Conservation (phyloP, 2,888 invertebrate genomes). For the Automeris io region DNA sequence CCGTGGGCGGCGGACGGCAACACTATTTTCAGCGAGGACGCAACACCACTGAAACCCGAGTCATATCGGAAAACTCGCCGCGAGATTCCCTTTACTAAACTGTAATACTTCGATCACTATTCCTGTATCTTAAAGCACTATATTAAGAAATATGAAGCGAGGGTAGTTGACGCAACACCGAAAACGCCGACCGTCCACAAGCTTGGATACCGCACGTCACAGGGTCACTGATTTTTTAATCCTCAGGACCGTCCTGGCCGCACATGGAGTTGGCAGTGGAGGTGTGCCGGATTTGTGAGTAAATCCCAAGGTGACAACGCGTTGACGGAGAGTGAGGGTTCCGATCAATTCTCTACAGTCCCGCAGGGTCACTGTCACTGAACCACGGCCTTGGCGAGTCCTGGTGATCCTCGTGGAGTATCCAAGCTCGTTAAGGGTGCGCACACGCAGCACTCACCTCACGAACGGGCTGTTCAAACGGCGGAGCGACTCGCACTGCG, state of each 20-base stretch:
- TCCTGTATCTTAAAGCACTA: background rate
- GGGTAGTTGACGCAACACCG: constrained; percentile 24
- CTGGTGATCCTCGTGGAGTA: constrained; percentile 37
- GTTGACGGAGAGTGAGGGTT: too few relatives aligned
- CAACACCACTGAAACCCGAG: constrained; percentile 68
- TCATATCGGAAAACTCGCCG: constrained; percentile 40
- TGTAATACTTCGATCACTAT: constrained; percentile 10
- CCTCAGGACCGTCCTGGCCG: constrained; percentile 12
- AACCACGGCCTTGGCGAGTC: constrained; percentile 15
- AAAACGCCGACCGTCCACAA: constrained; percentile 39
- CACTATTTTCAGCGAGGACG: constrained; percentile 75
- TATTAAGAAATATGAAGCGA: background rate
- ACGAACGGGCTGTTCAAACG: constrained; percentile 73
- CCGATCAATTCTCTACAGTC: too few relatives aligned
- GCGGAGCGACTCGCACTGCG: constrained; percentile 77
- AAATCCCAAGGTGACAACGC: too few relatives aligned
- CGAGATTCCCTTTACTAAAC: constrained; percentile 24
- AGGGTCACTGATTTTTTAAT: constrained; percentile 22
- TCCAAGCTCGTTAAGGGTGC: constrained; percentile 43
- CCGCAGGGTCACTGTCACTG: constrained; percentile 15
- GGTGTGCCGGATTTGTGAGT: too few relatives aligned
- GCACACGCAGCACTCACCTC: constrained; percentile 56
- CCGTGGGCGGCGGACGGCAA: constrained; percentile 33
- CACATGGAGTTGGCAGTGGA: too few relatives aligned
- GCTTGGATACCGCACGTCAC: constrained; percentile 53